These are phyloP conservation scores for Sinosuthora webbiana DNA, from an alignment of 2,113 vertebrate genomes.

Conservation along the genomic window DNA sequence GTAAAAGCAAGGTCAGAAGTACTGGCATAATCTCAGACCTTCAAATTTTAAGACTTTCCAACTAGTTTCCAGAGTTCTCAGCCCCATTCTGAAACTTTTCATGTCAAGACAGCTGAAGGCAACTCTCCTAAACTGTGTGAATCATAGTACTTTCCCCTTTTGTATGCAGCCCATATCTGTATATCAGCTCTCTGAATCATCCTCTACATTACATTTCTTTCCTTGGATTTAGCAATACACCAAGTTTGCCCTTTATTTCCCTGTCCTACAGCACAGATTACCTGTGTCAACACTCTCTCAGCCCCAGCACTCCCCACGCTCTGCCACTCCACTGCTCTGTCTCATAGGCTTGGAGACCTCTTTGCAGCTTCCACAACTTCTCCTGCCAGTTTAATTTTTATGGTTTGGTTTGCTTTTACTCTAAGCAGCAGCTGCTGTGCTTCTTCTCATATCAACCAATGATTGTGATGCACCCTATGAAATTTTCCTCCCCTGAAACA, in stretches of 20 bases:
- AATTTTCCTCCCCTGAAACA: not conserved
- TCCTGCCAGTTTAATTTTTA: not conserved
- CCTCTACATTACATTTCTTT: not conserved
- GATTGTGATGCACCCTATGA: not conserved
- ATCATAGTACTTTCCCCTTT: not conserved
- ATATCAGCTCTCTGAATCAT: not conserved
- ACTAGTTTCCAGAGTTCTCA: not conserved
- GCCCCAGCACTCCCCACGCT: not conserved
- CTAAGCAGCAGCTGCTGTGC: not conserved
- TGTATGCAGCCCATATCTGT: not conserved
- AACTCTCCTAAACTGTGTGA: not conserved
- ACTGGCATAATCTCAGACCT: not conserved
- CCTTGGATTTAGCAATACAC: not conserved
- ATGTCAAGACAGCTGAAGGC: not conserved
- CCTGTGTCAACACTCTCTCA: accelerated
- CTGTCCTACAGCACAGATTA: not conserved
- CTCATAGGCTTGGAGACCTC: not conserved
- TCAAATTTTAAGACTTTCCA: not conserved
- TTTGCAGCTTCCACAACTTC: not conserved
- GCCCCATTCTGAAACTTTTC: not conserved
- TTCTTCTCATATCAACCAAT: not conserved
- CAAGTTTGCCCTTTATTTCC: not conserved
- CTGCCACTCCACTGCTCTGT: not conserved
- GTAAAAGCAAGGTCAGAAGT: not conserved
- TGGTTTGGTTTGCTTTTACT: not conserved